Evolutionary conservation across 1,140 invertebrate genomes (phyloP), one percentile per base, ranked within the genome.

Genomic region (Conopomorpha cramerella): DNA sequence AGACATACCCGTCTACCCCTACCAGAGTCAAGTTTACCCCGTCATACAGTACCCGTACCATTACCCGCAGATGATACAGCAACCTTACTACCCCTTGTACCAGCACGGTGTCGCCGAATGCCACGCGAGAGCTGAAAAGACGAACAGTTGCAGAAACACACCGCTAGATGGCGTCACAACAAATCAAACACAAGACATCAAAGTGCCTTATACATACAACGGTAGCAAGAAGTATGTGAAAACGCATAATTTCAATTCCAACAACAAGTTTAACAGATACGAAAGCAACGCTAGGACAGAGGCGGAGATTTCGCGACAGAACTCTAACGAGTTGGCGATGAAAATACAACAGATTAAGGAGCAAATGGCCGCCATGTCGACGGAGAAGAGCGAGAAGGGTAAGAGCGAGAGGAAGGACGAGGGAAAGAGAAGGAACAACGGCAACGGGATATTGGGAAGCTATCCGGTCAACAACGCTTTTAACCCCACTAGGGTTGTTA

Each of bases 391-490:
- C 33, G 43, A 51, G 1, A 34, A n/a, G 23, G n/a, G n/a, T 7
- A n/a, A 7, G 23, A 7, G 28, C 13, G 49, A 46, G 8, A 39
- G 33, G 17, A 43, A 40, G 29, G 45, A 53, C 1, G 53, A 59
- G 1, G 51, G 49, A 10, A 31, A 48, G 16, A 36, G 49, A 1
- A 27, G 53, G 33, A 61, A 58, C 17, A 52, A 46, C 27, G 62
- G 60, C 0, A 56, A 48, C 12, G 67, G 67, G 0, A 43, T 68
- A 3, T 41, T 71, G 12, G 67, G 64, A 3, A 64, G 51, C 30
- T 60, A 51, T 39, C 61, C 62, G 4, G 41, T 38, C 1, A 41
- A 40, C 19, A 51, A n/a, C n/a, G n/a, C n/a, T n/a, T n/a, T n/a
- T n/a, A n/a, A 41, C 23, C 51, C 37, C 26, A 51, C 46, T 34